Base-by-base conservation (phyloP, 92 coral and sea anemone genomes). In the Metridium senile region DNA sequence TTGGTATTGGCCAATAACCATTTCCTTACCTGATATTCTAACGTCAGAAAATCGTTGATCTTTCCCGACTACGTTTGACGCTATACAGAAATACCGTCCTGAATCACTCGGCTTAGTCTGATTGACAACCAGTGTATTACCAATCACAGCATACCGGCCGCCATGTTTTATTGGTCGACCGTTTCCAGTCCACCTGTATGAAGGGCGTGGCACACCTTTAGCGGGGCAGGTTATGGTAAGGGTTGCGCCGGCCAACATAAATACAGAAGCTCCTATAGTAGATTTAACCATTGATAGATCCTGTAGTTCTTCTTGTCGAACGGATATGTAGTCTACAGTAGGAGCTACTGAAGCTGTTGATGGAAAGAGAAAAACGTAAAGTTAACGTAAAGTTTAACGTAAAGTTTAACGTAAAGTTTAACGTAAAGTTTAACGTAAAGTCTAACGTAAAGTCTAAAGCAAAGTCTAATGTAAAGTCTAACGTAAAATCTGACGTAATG, bases 121-220 rank as follows among this genome's bases (percentile, higher is more conserved):
- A 35, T 62, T 70, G 25, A 89, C 77, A 33, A 86, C 59, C 43
- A 92, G 81, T 0, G 83, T 67, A 46, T 69, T 80, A 31, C 79
- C 87, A 35, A 58, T 21, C 19, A 89, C 57, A 21, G 62, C 13
- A 33, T 74, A 63, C 54, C 86, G 67, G 19, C 56, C 77, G 7
- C 88, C 73, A n/a, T 46, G 17, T 8, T 67, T 58, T 28, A 92
- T 74, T 65, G 80, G 83, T 58, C 79, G 79, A n/a, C 80, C 82
- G 66, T 76, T 79, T 20, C 33, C 47, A 2, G 61, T 66, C 93
- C 93, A 92, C 62, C 76, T 52, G 74, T 84, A 86, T 33, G 79
- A 20, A 33, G 97, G 93, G 39, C 68, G 67, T 75, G 97, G 97
- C 53, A 89, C 78, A 0, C 89, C 93, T 51, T 76, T 74, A 27